These are phyloP conservation scores for Dallia pectoralis DNA, from an alignment of 2,797 vertebrate genomes.

Conservation along the genomic window DNA sequence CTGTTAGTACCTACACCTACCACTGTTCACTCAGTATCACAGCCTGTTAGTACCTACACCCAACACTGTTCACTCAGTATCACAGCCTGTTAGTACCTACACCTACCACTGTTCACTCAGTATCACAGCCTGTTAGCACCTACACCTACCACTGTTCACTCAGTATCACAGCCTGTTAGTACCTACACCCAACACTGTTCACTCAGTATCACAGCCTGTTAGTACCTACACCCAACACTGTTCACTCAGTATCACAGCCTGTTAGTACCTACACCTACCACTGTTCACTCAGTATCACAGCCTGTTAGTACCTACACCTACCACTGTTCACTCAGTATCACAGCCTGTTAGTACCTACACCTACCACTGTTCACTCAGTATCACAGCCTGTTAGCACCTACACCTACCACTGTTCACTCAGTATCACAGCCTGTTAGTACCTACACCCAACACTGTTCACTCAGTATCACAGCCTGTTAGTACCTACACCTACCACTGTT, in stretches of 20 bases:
- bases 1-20: slow-evolving; percentile 24
- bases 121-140: slow-evolving; percentile 21
- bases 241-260: neutral
- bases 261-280: slow-evolving; percentile 20
- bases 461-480: slow-evolving; percentile 16
- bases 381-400: slow-evolving; percentile 26
- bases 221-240: slow-evolving; percentile 11
- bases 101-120: neutral
- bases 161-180: slow-evolving; percentile 15
- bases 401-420: neutral
- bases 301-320: slow-evolving; percentile 25
- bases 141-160: neutral
- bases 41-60: slow-evolving; percentile 25
- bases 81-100: slow-evolving; percentile 27
- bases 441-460: slow-evolving; percentile 1
- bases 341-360: slow-evolving; percentile 27
- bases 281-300: neutral
- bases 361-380: neutral
- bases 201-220: slow-evolving; percentile 15
- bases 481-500: slow-evolving; percentile 2
- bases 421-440: slow-evolving; percentile 19
- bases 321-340: neutral
- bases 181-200: slow-evolving; percentile 5
- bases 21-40: neutral
- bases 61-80: neutral